These are phyloP conservation scores for Papilio polyxenes DNA, from an alignment of 1,140 invertebrate genomes.

Conservation along the genomic window DNA sequence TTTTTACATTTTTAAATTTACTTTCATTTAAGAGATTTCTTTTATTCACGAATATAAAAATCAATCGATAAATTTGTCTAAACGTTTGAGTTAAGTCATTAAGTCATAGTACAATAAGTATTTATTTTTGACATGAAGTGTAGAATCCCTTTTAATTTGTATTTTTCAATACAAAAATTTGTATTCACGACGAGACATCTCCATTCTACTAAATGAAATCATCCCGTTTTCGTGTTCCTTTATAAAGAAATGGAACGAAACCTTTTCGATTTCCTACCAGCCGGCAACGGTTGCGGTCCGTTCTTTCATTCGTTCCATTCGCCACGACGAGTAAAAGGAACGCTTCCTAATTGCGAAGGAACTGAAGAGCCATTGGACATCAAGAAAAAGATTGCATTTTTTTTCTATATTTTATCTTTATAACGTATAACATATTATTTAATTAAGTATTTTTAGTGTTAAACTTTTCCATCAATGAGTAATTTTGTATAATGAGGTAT, in stretches of 20 bases:
- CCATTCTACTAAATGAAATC: constrained; percentile 18
- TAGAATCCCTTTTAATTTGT: constrained; percentile 6
- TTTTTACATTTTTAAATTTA: too few relatives aligned
- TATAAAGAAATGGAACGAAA: constrained; percentile 49
- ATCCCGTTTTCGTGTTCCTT: constrained; percentile 22
- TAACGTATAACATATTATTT: background rate
- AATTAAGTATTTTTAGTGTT: background rate
- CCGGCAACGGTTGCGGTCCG: constrained; percentile 44
- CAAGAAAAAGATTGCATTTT: constrained; percentile 33
- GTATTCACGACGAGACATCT: background rate
- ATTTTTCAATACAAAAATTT: background rate
- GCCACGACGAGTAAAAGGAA: constrained; percentile 53
- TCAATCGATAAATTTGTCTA: too few relatives aligned
- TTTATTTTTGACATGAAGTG: background rate
- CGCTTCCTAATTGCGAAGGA: constrained; percentile 59
- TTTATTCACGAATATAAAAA: too few relatives aligned
- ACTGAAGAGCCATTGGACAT: constrained; percentile 47
- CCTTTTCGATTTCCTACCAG: constrained; percentile 55
- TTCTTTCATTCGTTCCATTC: constrained; percentile 57
- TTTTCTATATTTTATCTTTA: constrained; percentile 1
- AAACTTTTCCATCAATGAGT: too few relatives aligned
- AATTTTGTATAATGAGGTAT: too few relatives aligned
- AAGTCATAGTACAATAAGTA: too few relatives aligned
- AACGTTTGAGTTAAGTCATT: too few relatives aligned
- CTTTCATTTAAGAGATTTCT: too few relatives aligned